These are phyloP conservation scores for Tiliacea aurago DNA, from an alignment of 2,888 invertebrate genomes.

Conservation along the genomic window DNA sequence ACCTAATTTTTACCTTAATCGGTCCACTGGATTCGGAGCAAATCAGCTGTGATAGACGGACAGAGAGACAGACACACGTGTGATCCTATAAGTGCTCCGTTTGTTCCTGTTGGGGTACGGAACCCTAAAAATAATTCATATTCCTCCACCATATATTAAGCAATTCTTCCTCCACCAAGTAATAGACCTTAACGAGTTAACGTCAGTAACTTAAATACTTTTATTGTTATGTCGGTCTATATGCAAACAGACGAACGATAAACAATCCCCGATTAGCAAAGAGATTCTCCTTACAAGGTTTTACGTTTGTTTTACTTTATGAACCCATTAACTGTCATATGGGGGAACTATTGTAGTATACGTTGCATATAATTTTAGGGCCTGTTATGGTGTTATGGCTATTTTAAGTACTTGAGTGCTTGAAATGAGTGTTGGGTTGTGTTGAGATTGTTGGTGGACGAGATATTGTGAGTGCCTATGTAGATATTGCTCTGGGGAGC, in stretches of 20 bases:
- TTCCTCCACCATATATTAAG: not conserved
- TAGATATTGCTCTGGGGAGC: not conserved
- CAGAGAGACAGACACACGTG: too few species aligned
- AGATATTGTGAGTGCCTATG: not conserved
- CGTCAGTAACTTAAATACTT: slow-evolving; percentile 19
- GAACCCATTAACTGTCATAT: slow-evolving; percentile 67
- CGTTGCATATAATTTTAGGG: slow-evolving; percentile 32
- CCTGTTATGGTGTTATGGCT: slow-evolving; percentile 34
- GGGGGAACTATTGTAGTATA: slow-evolving; percentile 47
- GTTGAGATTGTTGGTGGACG: not conserved
- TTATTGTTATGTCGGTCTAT: slow-evolving; percentile 36
- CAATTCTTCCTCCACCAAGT: not conserved
- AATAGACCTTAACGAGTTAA: slow-evolving; percentile 17
- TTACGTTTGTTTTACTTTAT: slow-evolving; percentile 75
- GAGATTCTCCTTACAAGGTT: slow-evolving; percentile 63
- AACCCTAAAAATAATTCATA: slow-evolving; percentile 14
- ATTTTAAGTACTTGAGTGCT: slow-evolving; percentile 14
- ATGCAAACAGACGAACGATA: slow-evolving; percentile 62
- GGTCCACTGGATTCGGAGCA: too few species aligned
- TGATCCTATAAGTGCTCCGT: too few species aligned
- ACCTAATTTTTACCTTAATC: too few species aligned
- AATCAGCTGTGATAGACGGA: too few species aligned
- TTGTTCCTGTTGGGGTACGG: too few species aligned
- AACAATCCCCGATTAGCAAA: slow-evolving; percentile 64
- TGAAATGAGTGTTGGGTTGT: slow-evolving; percentile 3